Conservation (phyloP, 2,888 invertebrate genomes). For the Leucoma salicis region DNA sequence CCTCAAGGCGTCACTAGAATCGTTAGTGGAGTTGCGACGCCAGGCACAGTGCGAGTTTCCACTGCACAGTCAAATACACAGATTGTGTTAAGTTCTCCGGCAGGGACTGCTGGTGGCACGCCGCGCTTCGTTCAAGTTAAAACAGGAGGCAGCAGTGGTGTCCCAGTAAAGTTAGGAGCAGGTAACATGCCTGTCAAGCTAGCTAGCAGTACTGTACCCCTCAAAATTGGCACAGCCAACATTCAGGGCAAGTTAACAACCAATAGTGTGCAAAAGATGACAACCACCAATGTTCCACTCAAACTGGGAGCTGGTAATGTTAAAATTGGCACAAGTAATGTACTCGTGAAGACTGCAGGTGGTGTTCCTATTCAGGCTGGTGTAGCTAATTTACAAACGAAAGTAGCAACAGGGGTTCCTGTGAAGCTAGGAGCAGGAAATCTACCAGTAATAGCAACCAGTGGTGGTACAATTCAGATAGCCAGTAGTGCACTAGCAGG, state of each 20-base stretch:
- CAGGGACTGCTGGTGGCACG: conserved; percentile 50
- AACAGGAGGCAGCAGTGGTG: conserved; percentile 53
- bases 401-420: conserved; percentile 61
- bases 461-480: conserved; percentile 63
- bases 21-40: conserved; percentile 65
- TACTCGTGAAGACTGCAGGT: conserved; percentile 69
- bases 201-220: conserved; percentile 59
- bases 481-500: conserved; percentile 56
- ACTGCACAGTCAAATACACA: conserved; percentile 66
- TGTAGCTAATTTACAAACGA: conserved; percentile 56
- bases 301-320: conserved; percentile 73
- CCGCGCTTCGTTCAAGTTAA: conserved; percentile 74
- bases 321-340: conserved; percentile 73
- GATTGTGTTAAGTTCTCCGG: conserved; percentile 56
- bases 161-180: conserved; percentile 65
- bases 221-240: conserved; percentile 68
- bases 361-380: conserved; percentile 65
- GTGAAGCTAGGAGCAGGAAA: conserved; percentile 68
- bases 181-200: conserved; percentile 69
- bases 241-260: conserved; percentile 65
- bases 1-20: conserved; percentile 72
- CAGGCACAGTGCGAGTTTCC: conserved; percentile 62
- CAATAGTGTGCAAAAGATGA: conserved; percentile 59
- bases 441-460: conserved; percentile 62
- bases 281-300: conserved; percentile 55